Conservation (phyloP, 2,888 invertebrate genomes). For the Tineola bisselliella region DNA sequence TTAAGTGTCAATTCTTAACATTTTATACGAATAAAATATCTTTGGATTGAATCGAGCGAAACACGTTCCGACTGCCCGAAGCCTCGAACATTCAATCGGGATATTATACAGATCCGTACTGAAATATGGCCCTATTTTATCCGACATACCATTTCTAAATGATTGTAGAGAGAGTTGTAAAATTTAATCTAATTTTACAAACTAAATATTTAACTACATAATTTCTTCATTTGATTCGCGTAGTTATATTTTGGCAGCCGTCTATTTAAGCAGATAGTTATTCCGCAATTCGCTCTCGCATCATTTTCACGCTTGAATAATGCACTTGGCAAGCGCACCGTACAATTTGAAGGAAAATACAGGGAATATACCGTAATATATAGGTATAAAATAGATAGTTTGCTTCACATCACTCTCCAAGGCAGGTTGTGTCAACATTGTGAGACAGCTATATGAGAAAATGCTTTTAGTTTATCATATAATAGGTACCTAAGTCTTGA, state of each 20-base stretch:
- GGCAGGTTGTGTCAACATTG: background rate
- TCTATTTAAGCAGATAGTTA: background rate
- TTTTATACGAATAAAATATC: constrained; percentile 5
- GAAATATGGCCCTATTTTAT: background rate
- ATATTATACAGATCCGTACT: constrained; percentile 30
- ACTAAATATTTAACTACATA: background rate
- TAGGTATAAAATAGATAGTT: background rate
- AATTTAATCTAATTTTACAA: background rate
- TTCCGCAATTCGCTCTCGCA: background rate
- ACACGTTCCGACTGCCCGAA: constrained; percentile 18
- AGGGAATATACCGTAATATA: background rate
- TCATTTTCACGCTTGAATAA: constrained; percentile 3
- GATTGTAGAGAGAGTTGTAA: background rate
- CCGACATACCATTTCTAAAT: background rate
- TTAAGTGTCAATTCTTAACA: background rate
- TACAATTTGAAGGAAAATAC: background rate
- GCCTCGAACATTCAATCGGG: constrained; percentile 29
- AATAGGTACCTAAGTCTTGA: too few species aligned
- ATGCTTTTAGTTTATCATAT: background rate
- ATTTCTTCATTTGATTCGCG: background rate
- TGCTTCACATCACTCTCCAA: background rate
- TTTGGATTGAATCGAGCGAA: constrained; percentile 16
- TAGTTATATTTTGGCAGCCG: background rate
- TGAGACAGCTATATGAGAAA: background rate
- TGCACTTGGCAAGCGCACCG: background rate